Percentiles rank a stretch among this genome's conserved stretches.
Evolutionary conservation across 2,888 invertebrate species (phyloP).

Genomic region (Hemicrepidius hirtus): DNA sequence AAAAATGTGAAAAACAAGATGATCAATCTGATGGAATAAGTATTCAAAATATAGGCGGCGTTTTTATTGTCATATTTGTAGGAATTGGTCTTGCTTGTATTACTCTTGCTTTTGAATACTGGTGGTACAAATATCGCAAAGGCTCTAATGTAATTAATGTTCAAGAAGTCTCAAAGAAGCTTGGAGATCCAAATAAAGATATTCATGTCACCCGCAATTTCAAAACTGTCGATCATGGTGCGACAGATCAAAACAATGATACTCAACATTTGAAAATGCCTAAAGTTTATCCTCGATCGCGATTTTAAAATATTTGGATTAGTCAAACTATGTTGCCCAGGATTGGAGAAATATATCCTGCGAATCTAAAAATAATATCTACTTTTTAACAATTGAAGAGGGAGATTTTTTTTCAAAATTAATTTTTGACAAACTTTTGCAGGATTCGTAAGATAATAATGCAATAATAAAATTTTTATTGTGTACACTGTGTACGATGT

Average conservation of each 20-base stretch:
- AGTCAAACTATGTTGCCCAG: too few relatives aligned
- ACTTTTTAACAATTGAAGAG: too few relatives aligned
- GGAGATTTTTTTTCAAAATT: background rate
- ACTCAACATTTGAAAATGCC: conserved; percentile 31
- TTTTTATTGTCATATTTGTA: conserved; percentile 97
- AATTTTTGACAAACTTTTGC: too few relatives aligned
- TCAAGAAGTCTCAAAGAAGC: conserved; percentile 72
- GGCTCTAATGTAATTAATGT: conserved; percentile 77
- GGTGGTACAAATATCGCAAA: conserved; percentile 90
- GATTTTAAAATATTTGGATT: conserved; percentile 39
- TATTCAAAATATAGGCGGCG: conserved; percentile 97
- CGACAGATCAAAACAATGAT: conserved; percentile 42
- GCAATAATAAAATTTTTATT: too few relatives aligned
- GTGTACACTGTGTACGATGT: too few relatives aligned
- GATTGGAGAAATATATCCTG: too few relatives aligned
- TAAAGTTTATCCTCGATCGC: conserved; percentile 45
- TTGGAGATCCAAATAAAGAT: conserved; percentile 38
- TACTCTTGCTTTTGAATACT: conserved; percentile 94
- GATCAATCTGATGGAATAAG: conserved; percentile 98
- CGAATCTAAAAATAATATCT: too few relatives aligned
- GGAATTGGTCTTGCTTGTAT: conserved; percentile 94
- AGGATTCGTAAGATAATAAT: too few relatives aligned
- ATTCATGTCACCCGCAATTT: conserved; percentile 4
- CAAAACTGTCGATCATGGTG: conserved; percentile 27
- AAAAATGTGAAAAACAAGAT: conserved; percentile 89